phyloP scores from a whole-genome alignment of 2,888 invertebrate species.

The Timandra comae region DNA sequence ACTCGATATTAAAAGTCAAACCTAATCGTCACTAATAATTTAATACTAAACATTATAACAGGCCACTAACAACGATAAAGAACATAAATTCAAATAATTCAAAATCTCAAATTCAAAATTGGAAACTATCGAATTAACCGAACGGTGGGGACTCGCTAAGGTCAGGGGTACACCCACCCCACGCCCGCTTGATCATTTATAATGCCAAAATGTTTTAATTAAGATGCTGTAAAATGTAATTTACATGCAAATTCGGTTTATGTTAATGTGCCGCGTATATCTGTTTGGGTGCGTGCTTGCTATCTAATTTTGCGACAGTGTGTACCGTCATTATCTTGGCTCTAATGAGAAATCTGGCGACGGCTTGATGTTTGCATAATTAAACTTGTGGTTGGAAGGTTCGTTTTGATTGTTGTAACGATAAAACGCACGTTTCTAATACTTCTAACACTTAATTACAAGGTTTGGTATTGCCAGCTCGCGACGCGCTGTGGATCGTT shows the following conservation, averaged over 20 bases:
- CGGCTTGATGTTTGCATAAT: conserved; percentile 77
- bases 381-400: conserved; percentile 68
- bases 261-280: conserved; percentile 77
- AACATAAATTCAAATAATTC: conserved; percentile 8
- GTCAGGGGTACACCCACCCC: conserved; percentile 57
- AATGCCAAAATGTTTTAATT: conserved; percentile 79
- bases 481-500: too few relatives aligned
- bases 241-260: conserved; percentile 79
- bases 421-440: conserved; percentile 64
- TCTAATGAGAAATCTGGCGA: conserved; percentile 77
- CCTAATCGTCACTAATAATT: neutral
- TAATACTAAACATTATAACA: neutral
- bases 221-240: conserved; percentile 79
- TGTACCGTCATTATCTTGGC: conserved; percentile 76
- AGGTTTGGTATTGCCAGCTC: conserved; percentile 9
- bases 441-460: conserved; percentile 30
- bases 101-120: conserved; percentile 25
- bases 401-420: conserved; percentile 70
- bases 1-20: neutral
- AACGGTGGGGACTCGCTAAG: conserved; percentile 43
- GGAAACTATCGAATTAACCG: conserved; percentile 61
- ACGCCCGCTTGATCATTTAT: conserved; percentile 74
- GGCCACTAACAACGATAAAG: neutral
- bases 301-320: conserved; percentile 77
- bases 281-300: conserved; percentile 76